phyloP scores from a whole-genome alignment of 2,888 invertebrate species.

The Rotaria sp. region DNA sequence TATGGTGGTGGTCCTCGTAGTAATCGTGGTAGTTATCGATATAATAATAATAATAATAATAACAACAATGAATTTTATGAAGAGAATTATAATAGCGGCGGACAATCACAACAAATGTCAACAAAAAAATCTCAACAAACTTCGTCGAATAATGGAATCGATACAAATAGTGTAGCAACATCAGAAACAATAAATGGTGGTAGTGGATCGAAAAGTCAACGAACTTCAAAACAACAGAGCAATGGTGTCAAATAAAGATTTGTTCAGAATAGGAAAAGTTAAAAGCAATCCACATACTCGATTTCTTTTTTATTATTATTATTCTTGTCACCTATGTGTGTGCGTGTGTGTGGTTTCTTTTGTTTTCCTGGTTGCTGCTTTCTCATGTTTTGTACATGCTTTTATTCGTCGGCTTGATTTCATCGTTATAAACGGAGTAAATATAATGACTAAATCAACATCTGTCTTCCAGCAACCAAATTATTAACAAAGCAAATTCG shows the following conservation, averaged over 20 bases:
- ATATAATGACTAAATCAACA: slow-evolving; percentile 12
- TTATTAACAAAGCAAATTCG: not conserved
- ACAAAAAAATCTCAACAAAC: not conserved
- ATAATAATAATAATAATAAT: not conserved
- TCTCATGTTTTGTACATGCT: slow-evolving; percentile 24
- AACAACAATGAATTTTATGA: not conserved
- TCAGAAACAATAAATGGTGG: not conserved
- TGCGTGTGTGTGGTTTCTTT: not conserved
- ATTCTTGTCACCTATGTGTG: not conserved
- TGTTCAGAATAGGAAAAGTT: not conserved
- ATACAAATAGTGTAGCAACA: not conserved
- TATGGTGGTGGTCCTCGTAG: not conserved
- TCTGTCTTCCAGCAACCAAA: slow-evolving; percentile 15
- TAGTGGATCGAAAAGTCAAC: not conserved
- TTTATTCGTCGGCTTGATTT: slow-evolving; percentile 19
- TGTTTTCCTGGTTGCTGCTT: slow-evolving; percentile 3
- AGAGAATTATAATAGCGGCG: not conserved
- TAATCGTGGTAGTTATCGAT: not conserved
- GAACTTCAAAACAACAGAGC: not conserved
- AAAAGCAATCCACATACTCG: not conserved
- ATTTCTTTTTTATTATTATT: not conserved
- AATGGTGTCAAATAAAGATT: slow-evolving; percentile 6
- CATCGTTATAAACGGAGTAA: slow-evolving; percentile 18
- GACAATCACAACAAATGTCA: not conserved
- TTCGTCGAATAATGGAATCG: not conserved